Conservation (phyloP, 2,113 vertebrate genomes). For the Oncorhynchus nerka region DNA sequence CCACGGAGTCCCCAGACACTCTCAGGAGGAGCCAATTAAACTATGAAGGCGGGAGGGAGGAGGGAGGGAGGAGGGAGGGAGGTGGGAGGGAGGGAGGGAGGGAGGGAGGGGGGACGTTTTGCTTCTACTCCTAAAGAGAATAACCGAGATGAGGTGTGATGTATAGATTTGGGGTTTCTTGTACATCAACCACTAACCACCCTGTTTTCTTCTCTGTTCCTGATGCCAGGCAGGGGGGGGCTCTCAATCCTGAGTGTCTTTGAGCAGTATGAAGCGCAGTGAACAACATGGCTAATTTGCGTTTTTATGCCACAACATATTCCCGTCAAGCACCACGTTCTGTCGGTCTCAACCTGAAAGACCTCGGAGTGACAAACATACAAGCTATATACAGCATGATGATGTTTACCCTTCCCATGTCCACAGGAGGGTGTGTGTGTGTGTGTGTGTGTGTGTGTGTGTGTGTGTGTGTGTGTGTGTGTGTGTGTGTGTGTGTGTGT, state of each 20-base stretch:
- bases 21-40: constrained; percentile 67
- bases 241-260: constrained; percentile 34
- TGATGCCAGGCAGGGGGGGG: constrained; percentile 19
- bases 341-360: constrained; percentile 37
- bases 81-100: no score
- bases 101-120: not conserved
- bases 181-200: constrained; percentile 47
- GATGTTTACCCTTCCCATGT: constrained; percentile 35
- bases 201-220: constrained; percentile 27
- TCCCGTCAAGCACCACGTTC: constrained; percentile 37
- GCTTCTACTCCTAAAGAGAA: constrained; percentile 9
- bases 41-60: constrained; percentile 50
- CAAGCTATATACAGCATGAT: not conserved
- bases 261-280: constrained; percentile 37
- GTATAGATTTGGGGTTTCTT: constrained; percentile 49
- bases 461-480: not conserved
- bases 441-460: no score
- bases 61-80: no score
- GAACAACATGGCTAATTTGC: constrained; percentile 50
- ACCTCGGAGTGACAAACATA: constrained; percentile 20
- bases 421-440: not conserved
- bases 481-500: not conserved
- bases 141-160: constrained; percentile 31
- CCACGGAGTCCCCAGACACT: constrained; percentile 45
- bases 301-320: constrained; percentile 47